phyloP scores from a whole-genome alignment of 2,113 vertebrate genomes.

The Panthera tigris region DNA sequence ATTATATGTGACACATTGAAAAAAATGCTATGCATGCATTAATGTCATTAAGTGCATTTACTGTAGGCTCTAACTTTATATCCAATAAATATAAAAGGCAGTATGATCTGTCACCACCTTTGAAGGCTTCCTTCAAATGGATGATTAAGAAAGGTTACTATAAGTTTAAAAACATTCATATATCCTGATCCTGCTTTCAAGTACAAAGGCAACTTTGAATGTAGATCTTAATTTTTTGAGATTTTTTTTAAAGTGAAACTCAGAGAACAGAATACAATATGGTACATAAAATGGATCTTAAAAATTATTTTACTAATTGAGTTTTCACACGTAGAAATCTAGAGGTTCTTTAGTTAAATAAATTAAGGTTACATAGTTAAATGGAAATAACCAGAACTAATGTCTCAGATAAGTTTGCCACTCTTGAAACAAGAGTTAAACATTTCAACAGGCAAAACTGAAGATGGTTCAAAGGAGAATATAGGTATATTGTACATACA shows the following conservation, averaged over 20 bases:
- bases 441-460: neutral
- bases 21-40: conserved; percentile 52
- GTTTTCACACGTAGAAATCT: neutral
- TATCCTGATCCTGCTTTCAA: neutral
- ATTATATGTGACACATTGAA: conserved; percentile 55
- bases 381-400: neutral
- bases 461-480: neutral
- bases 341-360: neutral
- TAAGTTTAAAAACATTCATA: neutral
- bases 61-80: conserved; percentile 45
- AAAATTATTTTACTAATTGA: neutral
- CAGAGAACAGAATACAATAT: neutral
- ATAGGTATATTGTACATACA: neutral
- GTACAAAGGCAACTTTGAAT: neutral
- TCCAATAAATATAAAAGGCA: conserved; percentile 58
- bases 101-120: conserved; percentile 25
- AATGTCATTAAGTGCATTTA: conserved; percentile 58
- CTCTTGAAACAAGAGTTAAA: neutral
- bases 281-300: neutral
- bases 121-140: conserved; percentile 51
- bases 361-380: neutral
- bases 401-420: neutral
- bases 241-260: neutral
- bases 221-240: neutral
- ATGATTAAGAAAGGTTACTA: neutral